Percentiles rank a stretch among this genome's conserved stretches.
Evolutionary conservation across 2,888 invertebrate genomes (phyloP).

Genomic region (Drosophila pseudotakahashii): DNA sequence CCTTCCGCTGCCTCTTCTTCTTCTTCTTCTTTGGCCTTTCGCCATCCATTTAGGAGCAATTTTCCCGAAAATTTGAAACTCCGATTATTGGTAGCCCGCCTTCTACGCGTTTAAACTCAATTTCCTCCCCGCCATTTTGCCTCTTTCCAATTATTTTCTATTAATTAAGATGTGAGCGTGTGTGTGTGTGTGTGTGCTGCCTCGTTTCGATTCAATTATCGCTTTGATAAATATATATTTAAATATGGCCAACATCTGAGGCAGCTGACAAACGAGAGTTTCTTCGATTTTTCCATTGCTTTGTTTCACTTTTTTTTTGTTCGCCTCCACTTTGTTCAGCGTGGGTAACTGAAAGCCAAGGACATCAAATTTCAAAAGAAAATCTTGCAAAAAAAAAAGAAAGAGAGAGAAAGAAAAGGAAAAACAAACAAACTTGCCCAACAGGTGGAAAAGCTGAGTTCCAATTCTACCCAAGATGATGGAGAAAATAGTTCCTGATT

Average conservation of each 20-base stretch:
- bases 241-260: conserved; percentile 34
- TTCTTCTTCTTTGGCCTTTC: conserved; percentile 1
- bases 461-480: not conserved
- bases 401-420: too few relatives aligned
- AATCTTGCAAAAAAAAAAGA: too few relatives aligned
- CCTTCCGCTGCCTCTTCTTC: conserved; percentile 1
- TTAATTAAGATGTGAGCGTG: conserved; percentile 48
- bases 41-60: conserved; percentile 22
- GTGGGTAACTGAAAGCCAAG: conserved; percentile 14
- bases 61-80: conserved; percentile 16
- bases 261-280: conserved; percentile 20
- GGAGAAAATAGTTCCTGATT: too few relatives aligned
- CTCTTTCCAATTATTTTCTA: conserved; percentile 44
- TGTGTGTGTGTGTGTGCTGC: not conserved
- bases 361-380: conserved; percentile 34
- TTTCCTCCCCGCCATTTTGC: not conserved
- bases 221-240: conserved; percentile 42
- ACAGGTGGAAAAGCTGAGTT: conserved; percentile 19
- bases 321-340: too few relatives aligned
- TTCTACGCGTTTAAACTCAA: conserved; percentile 14
- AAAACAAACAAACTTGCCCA: conserved; percentile 1
- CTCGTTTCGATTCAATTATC: conserved; percentile 57
- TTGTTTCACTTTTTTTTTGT: conserved; percentile 18
- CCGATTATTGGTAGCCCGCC: conserved; percentile 11
- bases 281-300: not conserved